Evolutionary conservation across 2,113 vertebrate genomes (phyloP), one percentile per base, ranked within the genome.

Genomic region (Mystacornis crossleyi): DNA sequence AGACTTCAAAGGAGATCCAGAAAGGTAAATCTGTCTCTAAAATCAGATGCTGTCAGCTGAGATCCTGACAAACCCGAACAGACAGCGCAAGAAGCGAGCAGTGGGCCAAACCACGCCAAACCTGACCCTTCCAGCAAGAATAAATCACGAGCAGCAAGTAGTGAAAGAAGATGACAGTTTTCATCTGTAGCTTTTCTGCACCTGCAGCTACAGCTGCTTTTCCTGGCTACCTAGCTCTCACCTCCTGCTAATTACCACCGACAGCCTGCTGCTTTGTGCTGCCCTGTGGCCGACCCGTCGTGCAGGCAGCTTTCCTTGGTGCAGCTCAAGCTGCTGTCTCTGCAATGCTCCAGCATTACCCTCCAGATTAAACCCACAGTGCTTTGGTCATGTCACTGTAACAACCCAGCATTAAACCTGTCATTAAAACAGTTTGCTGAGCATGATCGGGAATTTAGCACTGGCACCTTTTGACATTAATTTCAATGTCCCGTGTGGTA

Each of bases 361-460:
- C 92, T 96, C 69, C 95, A 92, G 93, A 97, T 96, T 83, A 96
- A 93, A 87, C 62, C 79, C 91, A 33, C 9, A 51, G 65, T 42
- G 73, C 92, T 95, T 84, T 86, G 96, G 94, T 95, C 95, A 69
- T 83, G 94, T 97, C 93, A 64, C 72, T 94, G 89, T 93, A 97
- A 95, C 92, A 96, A 42, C 85, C 82, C 72, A 45, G 89, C 86
- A 97, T 97, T 96, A 96, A 97, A 97, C 94, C 94, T 96, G 96
- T 96, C 97, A 94, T 97, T 97, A 96, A 94, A 89, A 66, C 40
- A 64, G 81, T 81, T 95, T 87, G 94, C 93, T 60, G 94, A 93
- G 93, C 96, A 83, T 78, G 94, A 95, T 92, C 83, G 29, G 61
- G 87, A 96, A 95, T 97, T 95, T 91, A 84, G 94, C 72, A 6